Conservation (phyloP, 2,113 vertebrate genomes). For the Alosa alosa region DNA sequence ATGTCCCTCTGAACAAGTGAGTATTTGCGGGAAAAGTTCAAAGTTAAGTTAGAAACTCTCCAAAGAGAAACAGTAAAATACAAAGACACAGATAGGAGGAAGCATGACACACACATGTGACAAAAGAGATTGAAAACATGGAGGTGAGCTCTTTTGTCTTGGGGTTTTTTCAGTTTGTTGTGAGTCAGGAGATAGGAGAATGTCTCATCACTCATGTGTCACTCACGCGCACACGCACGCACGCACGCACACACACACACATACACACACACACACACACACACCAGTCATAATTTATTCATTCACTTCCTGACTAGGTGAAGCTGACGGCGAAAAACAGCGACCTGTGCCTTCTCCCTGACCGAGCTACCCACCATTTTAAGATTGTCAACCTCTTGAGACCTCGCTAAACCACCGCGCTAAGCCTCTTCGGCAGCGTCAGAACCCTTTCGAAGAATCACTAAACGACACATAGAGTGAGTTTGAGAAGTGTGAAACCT, state of each 20-base stretch:
- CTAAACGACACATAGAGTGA: not conserved
- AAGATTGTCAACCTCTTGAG: not conserved
- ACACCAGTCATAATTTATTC: constrained; percentile 4
- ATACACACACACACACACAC: not conserved
- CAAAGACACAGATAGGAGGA: not conserved
- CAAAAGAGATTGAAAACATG: not conserved
- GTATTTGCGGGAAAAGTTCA: not conserved
- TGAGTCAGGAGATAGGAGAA: not conserved
- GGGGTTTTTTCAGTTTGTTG: not conserved
- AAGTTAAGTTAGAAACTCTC: not conserved
- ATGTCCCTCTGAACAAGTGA: not conserved
- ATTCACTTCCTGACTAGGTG: constrained; percentile 14
- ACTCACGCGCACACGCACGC: not conserved
- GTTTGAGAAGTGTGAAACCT: not conserved
- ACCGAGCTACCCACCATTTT: not conserved
- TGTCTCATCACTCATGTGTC: not conserved
- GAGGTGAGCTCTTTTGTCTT: not conserved
- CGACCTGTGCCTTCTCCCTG: not conserved
- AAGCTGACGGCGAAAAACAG: not conserved
- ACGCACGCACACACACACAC: not conserved
- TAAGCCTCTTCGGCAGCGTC: not conserved
- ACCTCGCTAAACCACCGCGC: not conserved
- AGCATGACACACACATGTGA: not conserved
- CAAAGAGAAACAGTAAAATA: not conserved
- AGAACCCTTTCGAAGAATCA: not conserved